phyloP scores from a whole-genome alignment of 2,888 invertebrate species.

The Himalopsyche kuldschensis region DNA sequence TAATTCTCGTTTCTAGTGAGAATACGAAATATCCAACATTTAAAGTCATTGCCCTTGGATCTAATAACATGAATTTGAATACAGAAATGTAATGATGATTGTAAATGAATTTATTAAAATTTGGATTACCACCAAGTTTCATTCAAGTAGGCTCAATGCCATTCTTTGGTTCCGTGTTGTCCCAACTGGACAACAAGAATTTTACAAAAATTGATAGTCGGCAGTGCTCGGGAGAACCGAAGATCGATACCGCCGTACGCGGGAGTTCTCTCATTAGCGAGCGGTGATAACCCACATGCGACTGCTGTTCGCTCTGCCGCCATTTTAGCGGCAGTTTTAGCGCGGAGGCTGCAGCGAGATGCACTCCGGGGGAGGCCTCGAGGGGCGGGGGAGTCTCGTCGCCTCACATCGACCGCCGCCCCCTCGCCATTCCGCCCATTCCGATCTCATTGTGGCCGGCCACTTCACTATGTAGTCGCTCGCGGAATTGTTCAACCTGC shows the following conservation, averaged over 20 bases:
- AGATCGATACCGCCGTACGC: neutral
- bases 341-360: constrained; percentile 1
- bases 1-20: no score
- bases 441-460: neutral
- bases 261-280: neutral
- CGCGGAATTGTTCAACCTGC: neutral
- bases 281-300: constrained; percentile 16
- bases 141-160: no score
- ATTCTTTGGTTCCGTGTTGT: no score
- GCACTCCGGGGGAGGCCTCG: neutral
- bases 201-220: neutral
- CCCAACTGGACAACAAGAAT: neutral
- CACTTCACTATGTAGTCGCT: constrained; percentile 1
- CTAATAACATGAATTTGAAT: no score
- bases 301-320: constrained; percentile 11
- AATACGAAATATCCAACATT: no score
- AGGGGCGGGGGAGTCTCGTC: constrained; percentile 2
- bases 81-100: no score
- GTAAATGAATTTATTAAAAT: no score
- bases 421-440: neutral
- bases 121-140: no score
- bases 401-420: neutral
- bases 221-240: neutral
- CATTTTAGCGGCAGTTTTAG: constrained; percentile 17
- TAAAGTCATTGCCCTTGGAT: no score